Conservation (phyloP, 2,797 vertebrate species). For the Eulemur rubriventer region DNA sequence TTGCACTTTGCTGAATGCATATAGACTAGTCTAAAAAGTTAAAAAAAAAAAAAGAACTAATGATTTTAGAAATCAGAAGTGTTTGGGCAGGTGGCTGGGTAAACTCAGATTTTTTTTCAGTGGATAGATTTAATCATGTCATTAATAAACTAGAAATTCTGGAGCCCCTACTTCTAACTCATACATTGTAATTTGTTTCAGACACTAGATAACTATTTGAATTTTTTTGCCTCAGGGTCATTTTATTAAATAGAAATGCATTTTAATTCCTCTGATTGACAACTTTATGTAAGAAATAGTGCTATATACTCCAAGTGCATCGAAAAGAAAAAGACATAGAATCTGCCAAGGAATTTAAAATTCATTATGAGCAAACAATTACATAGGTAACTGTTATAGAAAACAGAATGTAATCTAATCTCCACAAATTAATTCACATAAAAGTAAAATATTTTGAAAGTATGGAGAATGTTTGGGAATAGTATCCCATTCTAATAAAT, state of each 20-base stretch:
- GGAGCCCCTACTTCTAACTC: neutral
- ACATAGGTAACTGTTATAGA: neutral
- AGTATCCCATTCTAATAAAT: neutral
- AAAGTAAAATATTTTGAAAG: neutral
- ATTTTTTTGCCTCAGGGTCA: neutral
- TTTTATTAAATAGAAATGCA: neutral
- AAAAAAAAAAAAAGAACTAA: neutral
- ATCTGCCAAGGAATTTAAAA: neutral
- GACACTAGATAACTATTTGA: neutral
- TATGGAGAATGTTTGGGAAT: neutral
- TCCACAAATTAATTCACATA: neutral
- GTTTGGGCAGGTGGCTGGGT: neutral
- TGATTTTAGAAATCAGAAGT: neutral
- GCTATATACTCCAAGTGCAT: neutral
- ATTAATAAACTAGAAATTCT: neutral
- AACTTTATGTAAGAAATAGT: neutral
- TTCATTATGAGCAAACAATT: neutral
- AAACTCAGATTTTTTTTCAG: neutral
- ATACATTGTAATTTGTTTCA: neutral
- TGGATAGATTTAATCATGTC: neutral
- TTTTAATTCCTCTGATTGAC: constrained; percentile 13
- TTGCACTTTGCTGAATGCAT: neutral
- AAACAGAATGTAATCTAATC: neutral
- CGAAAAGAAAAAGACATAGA: neutral
- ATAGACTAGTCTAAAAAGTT: neutral